A percentile compares a stretch with the other conserved stretches of the same genome.
Conservation (phyloP, 2,888 invertebrate species). For the Mythimna impura region DNA sequence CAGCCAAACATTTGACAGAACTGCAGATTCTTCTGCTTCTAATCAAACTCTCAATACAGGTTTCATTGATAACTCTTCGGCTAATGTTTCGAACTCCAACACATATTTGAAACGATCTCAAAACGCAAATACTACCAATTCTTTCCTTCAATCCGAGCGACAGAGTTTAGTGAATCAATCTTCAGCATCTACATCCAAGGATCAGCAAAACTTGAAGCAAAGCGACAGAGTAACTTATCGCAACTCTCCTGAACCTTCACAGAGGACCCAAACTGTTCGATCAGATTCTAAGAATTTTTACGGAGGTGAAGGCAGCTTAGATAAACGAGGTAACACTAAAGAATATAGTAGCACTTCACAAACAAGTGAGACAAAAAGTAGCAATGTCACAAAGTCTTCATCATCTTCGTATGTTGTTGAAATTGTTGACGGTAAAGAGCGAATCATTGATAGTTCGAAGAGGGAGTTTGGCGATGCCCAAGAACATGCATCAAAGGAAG, state of each 20-base stretch:
- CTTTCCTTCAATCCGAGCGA: constrained; percentile 86
- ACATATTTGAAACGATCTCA: constrained; percentile 78
- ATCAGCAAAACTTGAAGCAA: constrained; percentile 76
- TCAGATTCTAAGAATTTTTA: constrained; percentile 83
- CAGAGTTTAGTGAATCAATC: constrained; percentile 80
- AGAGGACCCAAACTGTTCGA: constrained; percentile 75
- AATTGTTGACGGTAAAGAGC: constrained; percentile 92
- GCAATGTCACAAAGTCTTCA: constrained; percentile 90
- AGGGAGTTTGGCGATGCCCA: constrained; percentile 90
- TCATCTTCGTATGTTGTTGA: constrained; percentile 92
- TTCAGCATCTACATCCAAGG: constrained; percentile 61
- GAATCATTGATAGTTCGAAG: constrained; percentile 90
- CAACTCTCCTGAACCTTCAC: constrained; percentile 76
- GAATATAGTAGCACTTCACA: constrained; percentile 83
- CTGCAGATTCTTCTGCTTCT: constrained; percentile 79
- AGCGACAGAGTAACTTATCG: constrained; percentile 78
- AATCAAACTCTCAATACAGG: constrained; percentile 86
- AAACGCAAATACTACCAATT: constrained; percentile 81
- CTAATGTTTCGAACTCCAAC: constrained; percentile 73
- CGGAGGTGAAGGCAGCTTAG: constrained; percentile 81
- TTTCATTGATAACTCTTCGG: constrained; percentile 80
- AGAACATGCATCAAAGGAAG: constrained; percentile 87
- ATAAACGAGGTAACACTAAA: constrained; percentile 79
- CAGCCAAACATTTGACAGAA: constrained; percentile 82
- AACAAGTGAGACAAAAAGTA: constrained; percentile 88